Base-by-base conservation (phyloP, 2,113 vertebrate genomes). In the Scomber japonicus region DNA sequence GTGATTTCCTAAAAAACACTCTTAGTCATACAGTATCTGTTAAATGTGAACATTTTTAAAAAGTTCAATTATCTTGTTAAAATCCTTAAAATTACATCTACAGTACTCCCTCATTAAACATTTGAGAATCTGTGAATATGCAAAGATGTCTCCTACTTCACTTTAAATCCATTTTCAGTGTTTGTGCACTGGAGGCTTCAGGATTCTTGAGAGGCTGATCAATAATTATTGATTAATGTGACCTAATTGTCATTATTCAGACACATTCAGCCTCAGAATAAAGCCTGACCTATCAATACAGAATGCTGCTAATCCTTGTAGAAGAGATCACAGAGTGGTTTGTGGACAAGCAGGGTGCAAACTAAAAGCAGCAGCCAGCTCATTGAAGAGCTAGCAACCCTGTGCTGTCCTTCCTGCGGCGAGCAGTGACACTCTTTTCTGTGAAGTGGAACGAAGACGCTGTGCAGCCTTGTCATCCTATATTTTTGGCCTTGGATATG, bases 401-500 rank as follows among this genome's bases (percentile, higher is more conserved):
- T 0, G 48, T 12, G 31, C 35, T 19, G 61, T 55, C n/a, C 35
- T 21, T 71, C 54, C 77, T 40, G 56, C 4, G 53, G 54, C 11
- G 3, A 56, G 30, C 50, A 1, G 67, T 10, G 54, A 63, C 53
- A 6, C 0, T 65, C 14, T 16, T 70, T 44, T 57, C 59, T 62
- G 67, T 73, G 55, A 86, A 35, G 75, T 67, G 27, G 48, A 75
- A 78, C 11, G 1, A 45, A 64, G 75, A 55, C 61, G 1, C 0
- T 3, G 35, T 35, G 63, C 69, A 27, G 50, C 66, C 65, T 74
- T 54, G 72, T 84, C 81, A 66, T 15, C 53, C 14, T 44, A 6
- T 30, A 51, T 88, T 78, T 78, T 79, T 75, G 62, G 17, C 76
- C 57, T 69, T 45, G 12, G 67, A 67, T 55, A 17, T 63, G 77